These are phyloP conservation scores for Conops quadrifasciatus DNA, from an alignment of 2,888 invertebrate species.

Conservation along the genomic window DNA sequence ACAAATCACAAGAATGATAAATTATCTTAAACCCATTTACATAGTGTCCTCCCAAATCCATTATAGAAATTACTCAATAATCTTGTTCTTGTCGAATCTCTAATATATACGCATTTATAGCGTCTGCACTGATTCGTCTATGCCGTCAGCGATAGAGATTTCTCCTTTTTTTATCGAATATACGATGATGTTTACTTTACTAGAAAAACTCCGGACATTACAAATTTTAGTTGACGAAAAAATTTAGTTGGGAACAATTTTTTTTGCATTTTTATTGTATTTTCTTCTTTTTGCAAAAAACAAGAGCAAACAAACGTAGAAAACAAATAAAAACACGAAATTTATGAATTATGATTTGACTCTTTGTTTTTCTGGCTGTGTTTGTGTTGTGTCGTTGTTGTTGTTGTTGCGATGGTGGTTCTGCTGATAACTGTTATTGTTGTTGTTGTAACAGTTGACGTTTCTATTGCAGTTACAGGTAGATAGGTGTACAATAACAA, in stretches of 20 bases:
- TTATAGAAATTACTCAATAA: neutral
- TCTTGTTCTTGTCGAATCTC: neutral
- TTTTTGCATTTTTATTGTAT: conserved; percentile 21
- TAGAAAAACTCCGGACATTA: neutral
- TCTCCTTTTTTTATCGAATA: neutral
- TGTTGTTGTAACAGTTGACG: neutral
- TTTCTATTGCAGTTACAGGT: neutral
- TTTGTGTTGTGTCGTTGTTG: neutral
- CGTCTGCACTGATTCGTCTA: neutral
- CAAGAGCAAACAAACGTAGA: neutral
- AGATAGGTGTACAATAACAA: neutral
- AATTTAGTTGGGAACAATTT: neutral
- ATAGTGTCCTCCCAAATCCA: neutral
- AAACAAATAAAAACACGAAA: conserved; percentile 1
- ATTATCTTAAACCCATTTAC: too few species aligned
- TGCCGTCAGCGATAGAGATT: neutral
- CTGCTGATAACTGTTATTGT: neutral
- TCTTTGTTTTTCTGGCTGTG: neutral
- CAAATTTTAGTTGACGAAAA: conserved; percentile 7
- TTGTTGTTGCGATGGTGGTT: neutral
- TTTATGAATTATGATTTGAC: conserved; percentile 24
- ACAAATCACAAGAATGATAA: too few species aligned
- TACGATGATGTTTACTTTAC: neutral
- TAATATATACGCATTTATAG: neutral
- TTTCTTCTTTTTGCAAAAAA: neutral